Evolutionary conservation across 2,797 vertebrate genomes (phyloP).

Genomic region (Silurus aristotelis): DNA sequence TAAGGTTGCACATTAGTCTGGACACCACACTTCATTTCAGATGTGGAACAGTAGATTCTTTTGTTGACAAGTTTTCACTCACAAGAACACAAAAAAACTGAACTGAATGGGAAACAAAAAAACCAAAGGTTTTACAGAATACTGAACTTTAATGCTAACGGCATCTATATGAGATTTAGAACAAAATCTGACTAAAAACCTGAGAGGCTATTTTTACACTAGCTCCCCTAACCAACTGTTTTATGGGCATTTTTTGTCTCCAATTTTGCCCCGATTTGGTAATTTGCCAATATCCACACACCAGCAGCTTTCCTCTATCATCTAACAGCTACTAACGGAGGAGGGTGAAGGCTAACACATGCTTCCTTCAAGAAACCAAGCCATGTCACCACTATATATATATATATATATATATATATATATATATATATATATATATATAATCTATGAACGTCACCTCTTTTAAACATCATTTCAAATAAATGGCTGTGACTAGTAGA

Average conservation of each 20-base stretch:
- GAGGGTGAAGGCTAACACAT: neutral
- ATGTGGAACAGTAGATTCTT: neutral
- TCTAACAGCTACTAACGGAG: neutral
- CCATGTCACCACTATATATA: neutral
- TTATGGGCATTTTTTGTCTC: neutral
- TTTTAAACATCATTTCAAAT: neutral
- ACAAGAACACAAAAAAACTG: neutral
- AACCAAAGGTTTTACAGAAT: neutral
- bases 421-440: neutral
- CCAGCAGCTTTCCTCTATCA: neutral
- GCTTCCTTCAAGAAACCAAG: neutral
- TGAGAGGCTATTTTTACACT: neutral
- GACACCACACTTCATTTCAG: neutral
- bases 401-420: neutral
- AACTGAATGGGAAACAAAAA: neutral
- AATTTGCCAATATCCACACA: neutral
- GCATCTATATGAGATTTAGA: neutral
- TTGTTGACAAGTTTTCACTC: neutral
- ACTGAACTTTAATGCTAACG: neutral
- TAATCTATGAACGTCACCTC: neutral
- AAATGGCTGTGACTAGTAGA: neutral
- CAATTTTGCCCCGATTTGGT: neutral
- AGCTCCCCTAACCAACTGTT: neutral
- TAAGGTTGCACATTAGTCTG: constrained; percentile 9
- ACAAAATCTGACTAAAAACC: neutral